Conservation (phyloP, 2,888 invertebrate genomes). For the Clunio marinus region DNA sequence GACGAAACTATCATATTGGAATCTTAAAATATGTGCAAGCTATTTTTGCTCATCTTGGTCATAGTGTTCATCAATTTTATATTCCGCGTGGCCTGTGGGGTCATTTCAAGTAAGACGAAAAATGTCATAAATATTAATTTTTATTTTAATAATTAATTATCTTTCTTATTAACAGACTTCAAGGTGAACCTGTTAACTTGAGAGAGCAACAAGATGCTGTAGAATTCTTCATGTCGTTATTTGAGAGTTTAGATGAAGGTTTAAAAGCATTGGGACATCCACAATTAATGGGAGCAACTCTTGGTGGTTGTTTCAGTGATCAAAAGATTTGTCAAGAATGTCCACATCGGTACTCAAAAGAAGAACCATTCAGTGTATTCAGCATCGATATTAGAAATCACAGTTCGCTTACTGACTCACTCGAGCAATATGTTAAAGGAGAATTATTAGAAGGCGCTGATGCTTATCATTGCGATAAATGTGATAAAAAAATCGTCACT, state of each 20-base stretch:
- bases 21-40: slow-evolving; percentile 96
- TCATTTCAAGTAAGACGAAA: slow-evolving; percentile 80
- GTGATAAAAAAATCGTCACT: slow-evolving; percentile 97
- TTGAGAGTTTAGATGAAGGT: slow-evolving; percentile 94
- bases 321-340: slow-evolving; percentile 99
- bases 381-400: slow-evolving; percentile 97
- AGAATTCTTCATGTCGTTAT: slow-evolving; percentile 96
- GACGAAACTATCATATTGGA: slow-evolving; percentile 76
- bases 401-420: slow-evolving; percentile 90
- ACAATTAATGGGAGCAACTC: slow-evolving; percentile 86
- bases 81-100: slow-evolving; percentile 97
- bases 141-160: slow-evolving; percentile 30
- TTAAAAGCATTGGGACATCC: slow-evolving; percentile 86
- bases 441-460: slow-evolving; percentile 96
- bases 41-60: slow-evolving; percentile 94
- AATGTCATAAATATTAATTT: slow-evolving; percentile 29
- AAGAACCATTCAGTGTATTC: slow-evolving; percentile 96
- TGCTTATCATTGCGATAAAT: slow-evolving; percentile 98
- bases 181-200: slow-evolving; percentile 95
- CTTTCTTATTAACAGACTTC: too few species aligned
- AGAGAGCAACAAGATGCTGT: slow-evolving; percentile 98
- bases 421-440: slow-evolving; percentile 97
- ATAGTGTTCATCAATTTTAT: slow-evolving; percentile 94
- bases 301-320: slow-evolving; percentile 96
- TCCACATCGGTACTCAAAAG: slow-evolving; percentile 97